Percentiles rank a stretch among this genome's conserved stretches.
Conservation (phyloP, 2,888 invertebrate species). For the Andrena chrysosceles region DNA sequence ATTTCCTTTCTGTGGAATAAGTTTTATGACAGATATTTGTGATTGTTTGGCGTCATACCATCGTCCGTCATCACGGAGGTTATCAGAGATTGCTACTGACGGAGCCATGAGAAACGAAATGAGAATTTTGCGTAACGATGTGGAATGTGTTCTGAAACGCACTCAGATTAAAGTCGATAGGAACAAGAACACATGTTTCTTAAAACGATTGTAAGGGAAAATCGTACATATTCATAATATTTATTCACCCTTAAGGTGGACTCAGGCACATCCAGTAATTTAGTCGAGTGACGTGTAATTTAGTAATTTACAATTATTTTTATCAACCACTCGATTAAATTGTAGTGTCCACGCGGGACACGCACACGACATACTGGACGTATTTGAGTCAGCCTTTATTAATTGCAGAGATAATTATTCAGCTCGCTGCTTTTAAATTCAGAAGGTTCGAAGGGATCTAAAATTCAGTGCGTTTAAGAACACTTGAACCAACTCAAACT, state of each 20-base stretch:
- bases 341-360: too few relatives aligned
- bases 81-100: slow-evolving; percentile 17
- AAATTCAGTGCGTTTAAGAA: slow-evolving; percentile 19
- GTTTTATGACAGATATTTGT: background rate
- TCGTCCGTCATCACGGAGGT: background rate
- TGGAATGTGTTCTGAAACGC: slow-evolving; percentile 35
- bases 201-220: too few relatives aligned
- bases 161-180: background rate
- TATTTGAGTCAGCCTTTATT: too few relatives aligned
- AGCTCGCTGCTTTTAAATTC: background rate
- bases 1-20: background rate
- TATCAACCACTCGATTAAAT: too few relatives aligned
- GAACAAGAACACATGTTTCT: background rate
- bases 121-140: slow-evolving; percentile 1
- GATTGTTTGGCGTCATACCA: background rate
- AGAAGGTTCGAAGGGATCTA: background rate
- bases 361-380: too few relatives aligned
- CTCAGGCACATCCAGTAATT: background rate
- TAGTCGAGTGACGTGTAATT: too few relatives aligned
- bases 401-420: background rate
- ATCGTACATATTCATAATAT: too few relatives aligned
- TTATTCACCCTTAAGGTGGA: too few relatives aligned
- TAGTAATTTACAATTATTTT: too few relatives aligned
- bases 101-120: background rate
- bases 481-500: background rate